phyloP scores from a whole-genome alignment of 2,113 vertebrate genomes.

The Bagarius yarrelli region DNA sequence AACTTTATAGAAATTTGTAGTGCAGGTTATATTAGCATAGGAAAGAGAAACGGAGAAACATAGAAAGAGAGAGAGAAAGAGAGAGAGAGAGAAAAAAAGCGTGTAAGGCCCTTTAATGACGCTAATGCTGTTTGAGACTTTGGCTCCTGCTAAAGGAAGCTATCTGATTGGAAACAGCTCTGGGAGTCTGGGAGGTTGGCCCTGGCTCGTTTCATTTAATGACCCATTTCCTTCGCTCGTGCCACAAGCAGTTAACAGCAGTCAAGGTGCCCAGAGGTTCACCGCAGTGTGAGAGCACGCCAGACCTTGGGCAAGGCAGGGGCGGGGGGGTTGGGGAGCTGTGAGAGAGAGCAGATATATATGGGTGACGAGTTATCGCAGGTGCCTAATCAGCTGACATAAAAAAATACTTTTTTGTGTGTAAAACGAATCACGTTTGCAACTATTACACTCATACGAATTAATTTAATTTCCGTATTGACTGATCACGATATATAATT shows the following conservation, averaged over 20 bases:
- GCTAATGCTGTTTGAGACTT: constrained; percentile 56
- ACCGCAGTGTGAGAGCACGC: constrained; percentile 53
- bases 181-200: constrained; percentile 71
- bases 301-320: constrained; percentile 38
- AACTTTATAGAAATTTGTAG: constrained; percentile 5
- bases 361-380: background rate
- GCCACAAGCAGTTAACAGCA: constrained; percentile 78
- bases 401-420: background rate
- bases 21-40: constrained; percentile 11
- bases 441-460: background rate
- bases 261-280: constrained; percentile 77
- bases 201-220: constrained; percentile 77
- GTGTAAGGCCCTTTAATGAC: constrained; percentile 52
- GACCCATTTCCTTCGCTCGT: constrained; percentile 77
- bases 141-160: constrained; percentile 66
- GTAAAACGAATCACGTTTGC: background rate
- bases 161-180: constrained; percentile 79
- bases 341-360: background rate
- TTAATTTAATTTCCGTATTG: too few species aligned
- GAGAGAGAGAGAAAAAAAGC: background rate
- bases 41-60: constrained; percentile 10
- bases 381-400: constrained; percentile 19
- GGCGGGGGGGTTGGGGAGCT: constrained; percentile 37
- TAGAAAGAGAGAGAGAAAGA: background rate
- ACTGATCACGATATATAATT: too few species aligned